phyloP scores from a whole-genome alignment of 2,113 vertebrate genomes.

The Sisor rabdophorus region DNA sequence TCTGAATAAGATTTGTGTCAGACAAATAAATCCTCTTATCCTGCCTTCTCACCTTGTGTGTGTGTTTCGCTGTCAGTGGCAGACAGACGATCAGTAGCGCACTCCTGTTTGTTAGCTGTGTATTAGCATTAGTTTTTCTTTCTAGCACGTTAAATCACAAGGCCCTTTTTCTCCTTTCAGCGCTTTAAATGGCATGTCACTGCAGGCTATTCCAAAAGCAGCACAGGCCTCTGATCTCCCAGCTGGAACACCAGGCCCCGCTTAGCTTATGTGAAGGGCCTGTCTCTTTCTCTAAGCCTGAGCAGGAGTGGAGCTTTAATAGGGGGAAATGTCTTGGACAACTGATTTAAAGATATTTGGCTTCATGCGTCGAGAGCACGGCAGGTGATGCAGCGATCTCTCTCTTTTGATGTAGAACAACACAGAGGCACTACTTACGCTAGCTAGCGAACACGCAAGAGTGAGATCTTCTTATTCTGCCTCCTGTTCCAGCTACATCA shows the following conservation, averaged over 20 bases:
- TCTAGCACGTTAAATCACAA: conserved; percentile 19
- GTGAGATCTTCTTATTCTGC: conserved; percentile 81
- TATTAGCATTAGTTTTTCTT: conserved; percentile 19
- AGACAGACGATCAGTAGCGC: conserved; percentile 20
- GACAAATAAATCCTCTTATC: conserved; percentile 4
- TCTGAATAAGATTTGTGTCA: not conserved
- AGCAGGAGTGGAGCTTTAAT: conserved; percentile 76
- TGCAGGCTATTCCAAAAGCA: conserved; percentile 56
- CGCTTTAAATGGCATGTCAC: conserved; percentile 57
- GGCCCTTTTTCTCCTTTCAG: conserved; percentile 22
- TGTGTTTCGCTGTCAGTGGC: not conserved
- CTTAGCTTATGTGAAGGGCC: conserved; percentile 74
- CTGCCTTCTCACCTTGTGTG: not conserved
- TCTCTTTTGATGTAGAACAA: conserved; percentile 94
- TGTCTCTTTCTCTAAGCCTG: conserved; percentile 67
- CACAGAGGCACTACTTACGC: conserved; percentile 93
- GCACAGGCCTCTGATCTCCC: conserved; percentile 60
- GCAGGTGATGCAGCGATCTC: conserved; percentile 92
- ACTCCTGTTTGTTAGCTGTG: conserved; percentile 38
- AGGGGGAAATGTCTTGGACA: conserved; percentile 97
- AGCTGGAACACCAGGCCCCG: conserved; percentile 62
- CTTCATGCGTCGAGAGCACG: conserved; percentile 92
- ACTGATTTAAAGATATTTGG: conserved; percentile 99
- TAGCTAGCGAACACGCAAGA: conserved; percentile 89
- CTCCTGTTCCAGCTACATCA: conserved; percentile 93